Percentiles rank a stretch among this genome's conserved stretches.
Conservation (phyloP, 2,113 vertebrate species). For the Scartelaos histophorus region DNA sequence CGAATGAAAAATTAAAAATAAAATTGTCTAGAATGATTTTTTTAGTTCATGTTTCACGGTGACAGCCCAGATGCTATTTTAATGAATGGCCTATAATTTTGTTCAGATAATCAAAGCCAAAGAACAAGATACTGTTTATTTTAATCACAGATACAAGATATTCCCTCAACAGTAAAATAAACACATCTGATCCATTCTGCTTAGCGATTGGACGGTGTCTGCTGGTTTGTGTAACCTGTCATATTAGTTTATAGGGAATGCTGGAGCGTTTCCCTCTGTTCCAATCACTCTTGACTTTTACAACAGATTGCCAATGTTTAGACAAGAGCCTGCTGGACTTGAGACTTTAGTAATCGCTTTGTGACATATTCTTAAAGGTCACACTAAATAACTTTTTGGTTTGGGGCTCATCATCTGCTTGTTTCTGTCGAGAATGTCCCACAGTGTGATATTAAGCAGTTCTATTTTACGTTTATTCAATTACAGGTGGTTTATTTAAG, state of each 20-base stretch:
- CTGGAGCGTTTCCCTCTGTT: slow-evolving; percentile 25
- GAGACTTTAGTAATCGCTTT: neutral
- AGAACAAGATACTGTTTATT: slow-evolving; percentile 5
- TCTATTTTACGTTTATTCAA: too few relatives aligned
- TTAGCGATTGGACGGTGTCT: slow-evolving; percentile 14
- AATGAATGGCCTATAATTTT: neutral
- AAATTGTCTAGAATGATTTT: too few relatives aligned
- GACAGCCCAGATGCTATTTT: neutral
- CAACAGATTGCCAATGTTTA: neutral
- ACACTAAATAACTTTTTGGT: too few relatives aligned
- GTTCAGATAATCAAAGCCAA: neutral
- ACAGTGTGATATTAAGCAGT: too few relatives aligned
- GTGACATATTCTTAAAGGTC: slow-evolving; percentile 12
- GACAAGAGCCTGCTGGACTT: neutral
- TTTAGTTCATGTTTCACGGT: neutral
- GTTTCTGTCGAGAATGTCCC: too few relatives aligned
- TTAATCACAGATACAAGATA: neutral
- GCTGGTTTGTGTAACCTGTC: slow-evolving; percentile 60
- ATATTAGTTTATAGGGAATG: slow-evolving; percentile 55
- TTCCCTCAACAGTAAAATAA: slow-evolving; percentile 41
- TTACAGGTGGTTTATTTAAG: too few relatives aligned
- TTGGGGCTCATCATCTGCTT: too few relatives aligned
- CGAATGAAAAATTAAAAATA: too few relatives aligned
- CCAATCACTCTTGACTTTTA: slow-evolving; percentile 15
- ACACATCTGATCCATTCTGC: slow-evolving; percentile 26